phyloP scores from a whole-genome alignment of 2,797 vertebrate genomes.

The Manis pentadactyla region DNA sequence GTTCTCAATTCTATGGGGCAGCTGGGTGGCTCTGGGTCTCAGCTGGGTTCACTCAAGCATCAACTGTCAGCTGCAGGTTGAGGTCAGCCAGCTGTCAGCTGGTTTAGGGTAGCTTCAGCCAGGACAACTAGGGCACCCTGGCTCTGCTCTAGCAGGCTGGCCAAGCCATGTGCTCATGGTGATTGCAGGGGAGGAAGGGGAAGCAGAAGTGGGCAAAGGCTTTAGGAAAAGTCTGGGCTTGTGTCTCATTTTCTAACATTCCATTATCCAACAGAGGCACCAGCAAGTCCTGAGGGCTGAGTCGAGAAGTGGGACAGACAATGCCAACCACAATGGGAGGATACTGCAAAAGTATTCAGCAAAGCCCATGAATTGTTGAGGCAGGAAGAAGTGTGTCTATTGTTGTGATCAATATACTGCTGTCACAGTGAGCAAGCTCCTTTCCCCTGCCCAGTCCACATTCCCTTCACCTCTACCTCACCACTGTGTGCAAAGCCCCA shows the following conservation, averaged over 20 bases:
- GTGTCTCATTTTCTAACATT: background rate
- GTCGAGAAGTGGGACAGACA: background rate
- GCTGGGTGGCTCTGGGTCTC: background rate
- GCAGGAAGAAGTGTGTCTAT: accelerated
- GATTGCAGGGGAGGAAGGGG: background rate
- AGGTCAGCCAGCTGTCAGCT: conserved; percentile 14
- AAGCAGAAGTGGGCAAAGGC: background rate
- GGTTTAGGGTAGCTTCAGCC: background rate
- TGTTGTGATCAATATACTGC: background rate
- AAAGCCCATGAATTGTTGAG: accelerated
- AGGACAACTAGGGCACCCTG: background rate
- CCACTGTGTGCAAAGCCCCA: too few species aligned
- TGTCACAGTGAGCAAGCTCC: background rate
- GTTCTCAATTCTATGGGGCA: background rate
- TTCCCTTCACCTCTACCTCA: background rate
- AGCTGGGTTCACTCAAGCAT: background rate
- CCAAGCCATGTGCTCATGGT: background rate
- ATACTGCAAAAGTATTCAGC: accelerated
- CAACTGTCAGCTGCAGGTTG: background rate
- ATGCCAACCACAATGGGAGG: too few species aligned
- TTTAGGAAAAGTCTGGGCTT: background rate
- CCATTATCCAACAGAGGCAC: background rate
- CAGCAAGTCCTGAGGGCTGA: background rate
- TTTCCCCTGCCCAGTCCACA: accelerated
- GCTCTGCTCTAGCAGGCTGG: background rate